Evolutionary conservation across 2,797 vertebrate genomes (phyloP), one percentile per base, ranked within the genome.

Genomic region (Clarias laeviceps): DNA sequence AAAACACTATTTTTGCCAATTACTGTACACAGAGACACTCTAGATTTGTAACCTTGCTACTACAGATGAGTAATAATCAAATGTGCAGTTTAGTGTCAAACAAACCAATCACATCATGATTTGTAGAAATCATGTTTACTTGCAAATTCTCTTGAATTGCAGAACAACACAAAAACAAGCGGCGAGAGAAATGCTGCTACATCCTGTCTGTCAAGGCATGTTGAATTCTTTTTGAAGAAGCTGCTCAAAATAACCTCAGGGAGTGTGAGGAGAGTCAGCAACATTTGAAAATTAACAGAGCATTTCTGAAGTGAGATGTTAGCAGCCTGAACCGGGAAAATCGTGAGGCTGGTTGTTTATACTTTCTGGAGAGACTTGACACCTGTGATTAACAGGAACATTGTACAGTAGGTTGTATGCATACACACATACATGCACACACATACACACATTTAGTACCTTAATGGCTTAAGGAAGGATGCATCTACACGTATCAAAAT

Each of bases 1-100:
- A 77, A 65, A 64, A 59, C 84, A 73, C 61, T 74, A 76, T 88
- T 61, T 56, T 34, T 40, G 77, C 78, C 85, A 85, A 66, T 88
- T 83, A 50, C 45, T 12, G 45, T 50, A 84, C 72, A 85, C 59
- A 56, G 70, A 83, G 80, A 29, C 80, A 65, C 27, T 56, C 7
- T 54, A 66, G 78, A 89, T 82, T 83, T 76, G 70, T 83, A 87
- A 40, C 77, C 70, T 85, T 11, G 54, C 72, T 85, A 82, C 81
- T 34, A 27, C 45, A 70, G 79, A 84, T 34, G 68, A 54, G 37
- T 82, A 84, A 86, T 59, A 84, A 68, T 64, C 54, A n/a, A 80
- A 76, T 5, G 11, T 8, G 24, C 15, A 3, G 27, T 87, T 70
- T 57, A 78, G 74, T 2, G 11, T 11, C 65, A 59, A 87, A 82